Evolutionary conservation across 2,888 invertebrate genomes (phyloP).

Genomic region (Cerastis leucographa): DNA sequence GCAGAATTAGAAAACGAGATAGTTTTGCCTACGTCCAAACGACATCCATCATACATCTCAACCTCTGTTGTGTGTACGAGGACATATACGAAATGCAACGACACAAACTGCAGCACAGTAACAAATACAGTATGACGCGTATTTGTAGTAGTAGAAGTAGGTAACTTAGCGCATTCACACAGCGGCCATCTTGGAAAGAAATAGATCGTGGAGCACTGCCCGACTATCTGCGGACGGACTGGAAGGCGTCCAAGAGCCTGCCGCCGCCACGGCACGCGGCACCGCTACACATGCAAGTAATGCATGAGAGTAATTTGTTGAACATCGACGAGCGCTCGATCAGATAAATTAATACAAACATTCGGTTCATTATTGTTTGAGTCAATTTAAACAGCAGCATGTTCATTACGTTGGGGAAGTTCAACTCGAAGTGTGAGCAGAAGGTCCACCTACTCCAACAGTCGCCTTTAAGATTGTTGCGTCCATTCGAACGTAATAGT

Average conservation of each 20-base stretch:
- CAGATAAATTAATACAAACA: neutral
- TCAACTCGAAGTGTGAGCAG: neutral
- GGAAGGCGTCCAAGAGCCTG: conserved; percentile 33
- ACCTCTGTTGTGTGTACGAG: neutral
- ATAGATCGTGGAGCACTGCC: conserved; percentile 1
- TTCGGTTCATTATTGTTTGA: conserved; percentile 22
- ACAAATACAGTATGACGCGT: neutral
- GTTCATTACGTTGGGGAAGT: neutral
- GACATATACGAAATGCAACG: neutral
- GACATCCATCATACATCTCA: neutral
- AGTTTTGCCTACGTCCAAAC: neutral
- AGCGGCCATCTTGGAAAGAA: conserved; percentile 20
- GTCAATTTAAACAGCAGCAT: neutral
- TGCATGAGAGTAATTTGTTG: conserved; percentile 4
- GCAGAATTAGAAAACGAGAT: neutral
- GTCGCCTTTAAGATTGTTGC: neutral
- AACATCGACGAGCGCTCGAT: conserved; percentile 1
- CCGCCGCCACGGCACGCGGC: neutral
- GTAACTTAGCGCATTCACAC: neutral
- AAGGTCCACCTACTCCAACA: neutral
- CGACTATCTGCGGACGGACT: conserved; percentile 5
- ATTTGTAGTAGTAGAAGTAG: neutral
- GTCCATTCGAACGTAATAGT: neutral
- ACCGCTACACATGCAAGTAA: neutral
- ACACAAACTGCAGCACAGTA: neutral